These are phyloP conservation scores for Lanistes nyassanus DNA, from an alignment of 1,140 invertebrate genomes.

Conservation along the genomic window DNA sequence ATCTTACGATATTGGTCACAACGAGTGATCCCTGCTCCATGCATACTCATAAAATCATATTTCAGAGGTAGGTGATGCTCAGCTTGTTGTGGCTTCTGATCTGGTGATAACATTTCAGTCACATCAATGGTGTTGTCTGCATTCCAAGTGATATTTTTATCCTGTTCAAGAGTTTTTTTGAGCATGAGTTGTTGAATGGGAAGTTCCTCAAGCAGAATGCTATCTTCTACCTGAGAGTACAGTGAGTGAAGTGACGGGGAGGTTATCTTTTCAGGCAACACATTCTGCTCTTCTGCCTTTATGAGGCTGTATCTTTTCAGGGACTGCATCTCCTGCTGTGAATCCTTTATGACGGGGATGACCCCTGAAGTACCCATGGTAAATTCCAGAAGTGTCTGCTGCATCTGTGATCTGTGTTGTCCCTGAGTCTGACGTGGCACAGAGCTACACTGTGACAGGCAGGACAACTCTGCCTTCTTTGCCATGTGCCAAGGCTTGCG, in stretches of 20 bases:
- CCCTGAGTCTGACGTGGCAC: not conserved
- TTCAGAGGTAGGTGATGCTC: conserved; percentile 33
- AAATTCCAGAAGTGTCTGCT: conserved; percentile 52
- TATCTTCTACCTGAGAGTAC: conserved; percentile 39
- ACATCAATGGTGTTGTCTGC: conserved; percentile 27
- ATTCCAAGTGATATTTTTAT: conserved; percentile 45
- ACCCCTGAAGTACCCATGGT: conserved; percentile 55
- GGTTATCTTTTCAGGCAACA: conserved; percentile 22
- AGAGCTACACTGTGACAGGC: conserved; percentile 11
- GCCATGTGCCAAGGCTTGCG: conserved; percentile 43
- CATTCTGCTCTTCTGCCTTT: conserved; percentile 12
- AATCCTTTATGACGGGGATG: conserved; percentile 32
- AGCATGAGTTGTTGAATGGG: conserved; percentile 51
- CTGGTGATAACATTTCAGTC: not conserved
- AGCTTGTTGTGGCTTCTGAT: not conserved
- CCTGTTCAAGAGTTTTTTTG: conserved; percentile 22
- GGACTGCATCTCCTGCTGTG: not conserved
- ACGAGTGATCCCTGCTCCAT: conserved; percentile 55
- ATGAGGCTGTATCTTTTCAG: conserved; percentile 7
- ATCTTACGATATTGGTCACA: conserved; percentile 59
- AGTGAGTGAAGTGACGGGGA: conserved; percentile 27
- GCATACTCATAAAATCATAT: conserved; percentile 53
- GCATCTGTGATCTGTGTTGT: not conserved
- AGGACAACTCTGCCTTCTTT: conserved; percentile 26
- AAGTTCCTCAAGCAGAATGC: conserved; percentile 51